A percentile compares a stretch with the other conserved stretches of the same genome.
Conservation (phyloP, 2,797 vertebrate genomes). For the Myoxocephalus aenaeus region DNA sequence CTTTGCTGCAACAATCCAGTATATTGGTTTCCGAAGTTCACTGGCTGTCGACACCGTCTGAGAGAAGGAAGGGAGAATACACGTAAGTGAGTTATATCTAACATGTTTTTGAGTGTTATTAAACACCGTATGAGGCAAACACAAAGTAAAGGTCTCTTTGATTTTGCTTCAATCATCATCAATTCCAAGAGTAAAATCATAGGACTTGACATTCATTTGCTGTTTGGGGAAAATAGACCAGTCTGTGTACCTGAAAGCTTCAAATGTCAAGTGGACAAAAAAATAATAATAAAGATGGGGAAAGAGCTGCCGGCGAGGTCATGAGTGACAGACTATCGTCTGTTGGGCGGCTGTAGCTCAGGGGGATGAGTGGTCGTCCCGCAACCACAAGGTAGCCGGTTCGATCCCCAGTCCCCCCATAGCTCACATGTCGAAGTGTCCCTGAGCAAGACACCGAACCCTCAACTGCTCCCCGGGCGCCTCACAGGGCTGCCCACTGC, state of each 20-base stretch:
- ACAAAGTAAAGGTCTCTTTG: conserved; percentile 2
- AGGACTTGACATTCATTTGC: conserved; percentile 46
- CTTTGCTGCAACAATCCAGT: conserved; percentile 99
- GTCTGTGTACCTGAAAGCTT: conserved; percentile 17
- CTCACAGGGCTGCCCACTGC: too few relatives aligned
- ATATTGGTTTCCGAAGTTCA: conserved; percentile 97
- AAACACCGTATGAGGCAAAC: neutral
- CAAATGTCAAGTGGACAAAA: conserved; percentile 52
- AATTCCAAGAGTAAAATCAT: conserved; percentile 10
- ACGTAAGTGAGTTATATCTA: neutral
- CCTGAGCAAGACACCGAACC: too few relatives aligned
- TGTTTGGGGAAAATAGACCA: conserved; percentile 33
- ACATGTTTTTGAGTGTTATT: neutral
- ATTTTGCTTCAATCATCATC: neutral
- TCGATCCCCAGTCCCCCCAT: too few relatives aligned
- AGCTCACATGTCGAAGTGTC: too few relatives aligned
- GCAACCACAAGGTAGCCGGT: too few relatives aligned
- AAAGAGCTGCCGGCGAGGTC: neutral
- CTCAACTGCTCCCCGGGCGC: too few relatives aligned
- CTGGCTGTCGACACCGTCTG: conserved; percentile 98
- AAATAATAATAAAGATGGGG: neutral
- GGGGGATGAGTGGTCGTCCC: too few relatives aligned
- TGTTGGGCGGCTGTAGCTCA: too few relatives aligned
- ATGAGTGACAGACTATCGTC: conserved; percentile 8
- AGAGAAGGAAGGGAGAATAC: conserved; percentile 15